Evolutionary conservation across 1,140 invertebrate species (phyloP).

Genomic region (Drosophila repletoides): DNA sequence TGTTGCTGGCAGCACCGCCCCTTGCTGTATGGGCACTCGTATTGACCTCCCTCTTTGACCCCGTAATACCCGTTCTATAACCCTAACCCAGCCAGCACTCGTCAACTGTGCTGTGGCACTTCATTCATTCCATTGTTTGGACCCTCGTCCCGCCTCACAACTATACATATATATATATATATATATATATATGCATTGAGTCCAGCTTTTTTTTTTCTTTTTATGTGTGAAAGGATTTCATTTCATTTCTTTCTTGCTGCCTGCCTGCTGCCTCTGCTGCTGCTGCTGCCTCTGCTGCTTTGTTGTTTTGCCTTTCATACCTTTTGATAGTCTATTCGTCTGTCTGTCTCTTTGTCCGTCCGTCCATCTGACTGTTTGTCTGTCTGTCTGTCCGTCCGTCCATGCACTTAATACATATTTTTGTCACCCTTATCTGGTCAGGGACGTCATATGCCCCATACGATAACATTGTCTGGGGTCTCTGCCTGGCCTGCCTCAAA

Average conservation of each 20-base stretch:
- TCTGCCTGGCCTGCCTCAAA: constrained; percentile 8
- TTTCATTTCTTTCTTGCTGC: constrained; percentile 63
- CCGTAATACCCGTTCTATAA: constrained; percentile 5
- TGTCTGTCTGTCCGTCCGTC: constrained; percentile 9
- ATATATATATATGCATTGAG: constrained; percentile 9
- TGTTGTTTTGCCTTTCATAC: constrained; percentile 68
- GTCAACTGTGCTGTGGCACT: constrained; percentile 39
- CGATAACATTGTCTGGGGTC: constrained; percentile 64
- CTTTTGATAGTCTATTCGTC: constrained; percentile 48
- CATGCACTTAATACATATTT: constrained; percentile 78
- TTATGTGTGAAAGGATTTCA: constrained; percentile 69
- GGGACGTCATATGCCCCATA: constrained; percentile 60
- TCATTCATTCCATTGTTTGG: constrained; percentile 43
- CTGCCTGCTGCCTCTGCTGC: constrained; percentile 19
- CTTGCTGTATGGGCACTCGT: constrained; percentile 38
- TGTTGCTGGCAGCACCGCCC: no score
- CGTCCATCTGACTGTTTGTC: constrained; percentile 15
- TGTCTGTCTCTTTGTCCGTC: constrained; percentile 16
- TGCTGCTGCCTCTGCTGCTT: constrained; percentile 35
- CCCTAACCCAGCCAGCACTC: neutral
- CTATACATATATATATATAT: constrained; percentile 8
- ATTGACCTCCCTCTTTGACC: constrained; percentile 27
- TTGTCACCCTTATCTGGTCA: constrained; percentile 77
- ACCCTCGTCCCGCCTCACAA: constrained; percentile 12
- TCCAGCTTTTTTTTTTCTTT: constrained; percentile 26